Percentiles rank a stretch among this genome's conserved stretches.
These are phyloP conservation scores for Lissonota sp. DNA, from an alignment of 2,888 invertebrate species.

Conservation along the genomic window DNA sequence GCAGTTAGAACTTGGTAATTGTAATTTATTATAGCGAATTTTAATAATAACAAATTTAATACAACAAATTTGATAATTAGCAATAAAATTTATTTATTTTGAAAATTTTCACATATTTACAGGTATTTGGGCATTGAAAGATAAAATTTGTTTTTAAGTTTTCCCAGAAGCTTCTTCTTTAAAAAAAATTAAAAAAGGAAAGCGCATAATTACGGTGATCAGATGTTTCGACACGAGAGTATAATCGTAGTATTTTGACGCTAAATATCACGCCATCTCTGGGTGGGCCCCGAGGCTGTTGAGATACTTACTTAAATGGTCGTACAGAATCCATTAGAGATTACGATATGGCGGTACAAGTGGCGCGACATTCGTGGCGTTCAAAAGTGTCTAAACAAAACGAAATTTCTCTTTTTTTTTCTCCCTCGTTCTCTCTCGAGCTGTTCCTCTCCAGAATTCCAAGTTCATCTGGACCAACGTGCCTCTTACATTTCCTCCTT, in stretches of 20 bases:
- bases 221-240: constrained; percentile 45
- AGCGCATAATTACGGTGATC: constrained; percentile 23
- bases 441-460: constrained; percentile 4
- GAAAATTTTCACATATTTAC: too few relatives aligned
- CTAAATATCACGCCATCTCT: constrained; percentile 26
- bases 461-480: not conserved
- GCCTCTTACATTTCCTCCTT: constrained; percentile 37
- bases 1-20: too few relatives aligned
- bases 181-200: constrained; percentile 26
- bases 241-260: constrained; percentile 27
- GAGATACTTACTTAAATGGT: constrained; percentile 77
- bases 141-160: too few relatives aligned
- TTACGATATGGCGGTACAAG: constrained; percentile 72
- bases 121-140: too few relatives aligned
- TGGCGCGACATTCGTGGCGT: constrained; percentile 69
- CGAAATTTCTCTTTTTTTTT: constrained; percentile 28
- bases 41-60: too few relatives aligned
- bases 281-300: constrained; percentile 70
- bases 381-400: constrained; percentile 67
- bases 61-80: too few relatives aligned
- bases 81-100: too few relatives aligned
- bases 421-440: not conserved
- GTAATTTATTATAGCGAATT: too few relatives aligned
- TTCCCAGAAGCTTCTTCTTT: too few relatives aligned
- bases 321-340: constrained; percentile 75